Evolutionary conservation across 2,113 vertebrate genomes (phyloP).

Genomic region (Scalopus aquaticus): DNA sequence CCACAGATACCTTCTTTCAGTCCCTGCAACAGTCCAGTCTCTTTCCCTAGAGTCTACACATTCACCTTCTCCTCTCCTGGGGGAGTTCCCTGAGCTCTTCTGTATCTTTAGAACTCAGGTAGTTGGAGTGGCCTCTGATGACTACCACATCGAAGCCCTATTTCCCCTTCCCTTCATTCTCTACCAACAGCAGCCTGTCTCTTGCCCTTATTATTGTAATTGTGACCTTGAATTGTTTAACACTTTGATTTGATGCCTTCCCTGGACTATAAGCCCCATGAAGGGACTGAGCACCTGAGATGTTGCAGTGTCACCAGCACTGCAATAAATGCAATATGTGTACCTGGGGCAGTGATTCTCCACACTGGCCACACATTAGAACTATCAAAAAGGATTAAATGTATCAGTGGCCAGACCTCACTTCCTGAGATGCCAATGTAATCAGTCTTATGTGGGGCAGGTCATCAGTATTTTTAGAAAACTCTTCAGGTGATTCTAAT

Average conservation of each 20-base stretch:
- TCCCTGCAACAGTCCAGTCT: not conserved
- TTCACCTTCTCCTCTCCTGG: not conserved
- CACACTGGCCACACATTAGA: not conserved
- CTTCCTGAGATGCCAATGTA: not conserved
- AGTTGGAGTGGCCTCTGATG: not conserved
- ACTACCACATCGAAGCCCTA: not conserved
- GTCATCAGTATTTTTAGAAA: not conserved
- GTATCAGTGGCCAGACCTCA: not conserved
- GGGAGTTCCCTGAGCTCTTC: not conserved
- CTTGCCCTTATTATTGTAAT: not conserved
- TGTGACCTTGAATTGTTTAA: not conserved
- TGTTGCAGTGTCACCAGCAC: not conserved
- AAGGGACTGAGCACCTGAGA: not conserved
- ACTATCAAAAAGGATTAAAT: not conserved
- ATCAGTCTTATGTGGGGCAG: not conserved
- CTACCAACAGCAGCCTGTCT: not conserved
- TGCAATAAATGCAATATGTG: not conserved
- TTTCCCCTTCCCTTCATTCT: not conserved
- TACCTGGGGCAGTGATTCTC: not conserved
- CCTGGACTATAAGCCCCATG: accelerated
- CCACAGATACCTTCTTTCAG: not conserved
- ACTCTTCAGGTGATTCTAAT: not conserved
- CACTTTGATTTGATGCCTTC: not conserved
- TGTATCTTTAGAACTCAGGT: constrained; percentile 16
- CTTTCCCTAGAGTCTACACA: not conserved